Percentiles rank a stretch among this genome's conserved stretches.
Conservation (phyloP, 1,140 invertebrate species). For the Drosophila lacertosa region DNA sequence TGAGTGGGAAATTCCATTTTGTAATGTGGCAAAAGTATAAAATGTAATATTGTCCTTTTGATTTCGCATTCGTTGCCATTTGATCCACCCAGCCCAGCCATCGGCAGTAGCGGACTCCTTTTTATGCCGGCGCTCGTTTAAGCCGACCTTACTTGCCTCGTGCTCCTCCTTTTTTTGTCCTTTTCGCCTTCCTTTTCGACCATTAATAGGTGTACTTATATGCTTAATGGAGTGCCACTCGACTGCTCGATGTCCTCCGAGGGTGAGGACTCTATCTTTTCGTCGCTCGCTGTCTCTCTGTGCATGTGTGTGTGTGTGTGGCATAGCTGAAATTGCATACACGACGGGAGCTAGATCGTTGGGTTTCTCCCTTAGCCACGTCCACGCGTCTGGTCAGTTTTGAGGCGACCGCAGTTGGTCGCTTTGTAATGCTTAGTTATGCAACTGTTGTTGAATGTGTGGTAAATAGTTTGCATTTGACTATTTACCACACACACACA, state of each 20-base stretch:
- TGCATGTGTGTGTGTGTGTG: conserved; percentile 36
- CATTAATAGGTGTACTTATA: conserved; percentile 82
- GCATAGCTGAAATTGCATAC: conserved; percentile 69
- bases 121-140: too few relatives aligned
- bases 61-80: conserved; percentile 49
- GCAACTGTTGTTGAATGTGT: conserved; percentile 74
- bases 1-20: conserved; percentile 65
- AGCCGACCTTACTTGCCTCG: background rate
- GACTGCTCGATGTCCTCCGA: conserved; percentile 42
- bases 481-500: conserved; percentile 56
- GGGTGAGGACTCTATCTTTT: conserved; percentile 7
- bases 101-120: too few relatives aligned
- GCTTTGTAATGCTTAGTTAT: conserved; percentile 52
- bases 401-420: conserved; percentile 32
- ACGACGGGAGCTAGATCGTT: conserved; percentile 24
- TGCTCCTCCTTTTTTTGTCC: conserved; percentile 15
- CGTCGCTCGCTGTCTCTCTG: background rate
- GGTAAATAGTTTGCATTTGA: conserved; percentile 75
- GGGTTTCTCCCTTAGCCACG: too few relatives aligned
- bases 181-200: conserved; percentile 70
- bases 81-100: background rate
- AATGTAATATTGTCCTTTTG: conserved; percentile 75
- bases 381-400: conserved; percentile 29
- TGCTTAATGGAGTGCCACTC: conserved; percentile 81
- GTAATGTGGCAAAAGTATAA: conserved; percentile 79